phyloP scores from a whole-genome alignment of 2,113 vertebrate species.

The Cyphomyrus discorhynchus region DNA sequence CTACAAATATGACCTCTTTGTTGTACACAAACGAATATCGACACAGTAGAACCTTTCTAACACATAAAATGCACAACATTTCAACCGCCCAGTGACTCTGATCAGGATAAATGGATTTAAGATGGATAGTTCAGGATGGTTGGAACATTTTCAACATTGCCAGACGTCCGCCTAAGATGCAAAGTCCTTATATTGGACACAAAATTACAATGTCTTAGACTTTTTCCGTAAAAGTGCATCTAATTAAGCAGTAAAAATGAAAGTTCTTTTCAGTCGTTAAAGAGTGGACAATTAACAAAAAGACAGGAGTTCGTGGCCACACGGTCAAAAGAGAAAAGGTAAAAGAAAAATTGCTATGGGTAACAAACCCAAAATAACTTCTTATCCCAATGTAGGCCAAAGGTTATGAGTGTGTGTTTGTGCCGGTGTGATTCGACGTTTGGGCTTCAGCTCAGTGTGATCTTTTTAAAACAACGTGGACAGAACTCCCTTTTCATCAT shows the following conservation, averaged over 20 bases:
- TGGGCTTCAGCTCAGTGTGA: background rate
- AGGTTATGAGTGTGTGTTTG: background rate
- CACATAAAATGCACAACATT: background rate
- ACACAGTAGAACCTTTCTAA: background rate
- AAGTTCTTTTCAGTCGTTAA: background rate
- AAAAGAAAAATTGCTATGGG: background rate
- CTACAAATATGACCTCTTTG: background rate
- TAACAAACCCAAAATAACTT: background rate
- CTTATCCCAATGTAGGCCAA: background rate
- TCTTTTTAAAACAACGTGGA: background rate
- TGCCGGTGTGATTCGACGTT: background rate
- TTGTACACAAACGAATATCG: background rate
- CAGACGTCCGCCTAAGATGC: background rate
- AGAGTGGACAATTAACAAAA: background rate
- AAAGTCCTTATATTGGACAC: background rate
- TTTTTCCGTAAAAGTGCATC: background rate
- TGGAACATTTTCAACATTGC: background rate
- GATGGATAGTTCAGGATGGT: background rate
- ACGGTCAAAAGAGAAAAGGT: background rate
- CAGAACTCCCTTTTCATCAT: background rate
- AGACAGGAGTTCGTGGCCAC: background rate
- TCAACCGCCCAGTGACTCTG: background rate
- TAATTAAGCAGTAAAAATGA: background rate
- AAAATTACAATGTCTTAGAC: background rate
- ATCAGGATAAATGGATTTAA: background rate